Conservation (phyloP, 2,888 invertebrate genomes). For the Tigriopus californicus region DNA sequence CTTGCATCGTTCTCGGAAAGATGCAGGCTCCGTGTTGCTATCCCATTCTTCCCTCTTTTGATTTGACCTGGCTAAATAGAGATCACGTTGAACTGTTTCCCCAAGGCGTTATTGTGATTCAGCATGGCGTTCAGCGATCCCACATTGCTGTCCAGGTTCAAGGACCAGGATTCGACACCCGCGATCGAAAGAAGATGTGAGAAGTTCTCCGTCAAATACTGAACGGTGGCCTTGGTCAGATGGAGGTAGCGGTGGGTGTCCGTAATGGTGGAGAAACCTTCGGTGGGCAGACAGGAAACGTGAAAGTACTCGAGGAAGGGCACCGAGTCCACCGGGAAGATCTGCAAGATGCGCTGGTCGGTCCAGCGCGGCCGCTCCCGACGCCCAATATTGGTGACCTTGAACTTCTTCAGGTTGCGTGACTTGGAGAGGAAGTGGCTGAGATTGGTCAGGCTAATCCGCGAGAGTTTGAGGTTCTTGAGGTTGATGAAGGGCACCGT, state of each 20-base stretch:
- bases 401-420: not conserved
- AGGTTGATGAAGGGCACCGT: slow-evolving; percentile 7
- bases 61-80: not conserved
- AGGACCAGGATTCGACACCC: slow-evolving; percentile 5
- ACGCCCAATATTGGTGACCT: slow-evolving; percentile 11
- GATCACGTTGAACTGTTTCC: not conserved
- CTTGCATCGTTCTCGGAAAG: no score
- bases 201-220: slow-evolving; percentile 11
- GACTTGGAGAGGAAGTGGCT: slow-evolving; percentile 1
- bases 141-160: not conserved
- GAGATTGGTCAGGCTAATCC: slow-evolving; percentile 11
- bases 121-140: not conserved
- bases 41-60: no score
- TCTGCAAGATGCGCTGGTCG: slow-evolving; percentile 6
- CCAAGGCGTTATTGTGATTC: not conserved
- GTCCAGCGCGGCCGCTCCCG: slow-evolving; percentile 13
- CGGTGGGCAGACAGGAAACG: slow-evolving; percentile 12
- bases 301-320: slow-evolving; percentile 6
- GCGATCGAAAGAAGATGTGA: not conserved
- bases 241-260: slow-evolving; percentile 9
- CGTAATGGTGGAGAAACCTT: slow-evolving; percentile 4
- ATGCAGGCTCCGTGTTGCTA: no score
- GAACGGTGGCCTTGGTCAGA: slow-evolving; percentile 3
- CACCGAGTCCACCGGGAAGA: not conserved
- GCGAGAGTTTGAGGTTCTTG: not conserved